phyloP scores from a whole-genome alignment of 2,888 invertebrate species.

The Drosophila demipolita region DNA sequence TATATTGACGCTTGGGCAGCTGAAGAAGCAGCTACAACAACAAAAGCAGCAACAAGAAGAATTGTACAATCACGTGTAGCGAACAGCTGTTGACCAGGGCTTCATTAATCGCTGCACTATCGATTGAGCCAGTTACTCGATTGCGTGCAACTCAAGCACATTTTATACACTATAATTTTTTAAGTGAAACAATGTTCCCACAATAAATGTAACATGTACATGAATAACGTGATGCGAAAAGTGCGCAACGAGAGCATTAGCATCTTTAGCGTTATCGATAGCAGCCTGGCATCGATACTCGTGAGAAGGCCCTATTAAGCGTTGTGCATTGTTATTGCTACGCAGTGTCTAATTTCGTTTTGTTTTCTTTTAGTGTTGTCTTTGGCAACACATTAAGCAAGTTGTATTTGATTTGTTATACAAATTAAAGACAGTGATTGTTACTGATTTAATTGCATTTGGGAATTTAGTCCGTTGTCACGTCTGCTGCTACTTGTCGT shows the following conservation, averaged over 20 bases:
- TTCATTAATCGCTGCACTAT: constrained; percentile 1
- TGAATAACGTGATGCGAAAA: too few species aligned
- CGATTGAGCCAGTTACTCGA: constrained; percentile 37
- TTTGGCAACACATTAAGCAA: constrained; percentile 37
- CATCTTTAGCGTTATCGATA: constrained; percentile 26
- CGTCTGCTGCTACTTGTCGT: neutral
- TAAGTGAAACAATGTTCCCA: too few species aligned
- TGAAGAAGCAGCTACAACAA: neutral
- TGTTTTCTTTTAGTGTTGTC: constrained; percentile 27
- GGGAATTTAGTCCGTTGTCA: constrained; percentile 1
- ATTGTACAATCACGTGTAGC: constrained; percentile 61
- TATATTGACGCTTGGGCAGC: constrained; percentile 16
- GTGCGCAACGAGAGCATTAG: too few species aligned
- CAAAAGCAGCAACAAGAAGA: constrained; percentile 43
- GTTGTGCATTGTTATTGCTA: constrained; percentile 58
- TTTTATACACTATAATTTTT: neutral
- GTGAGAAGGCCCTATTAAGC: constrained; percentile 46
- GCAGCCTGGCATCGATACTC: constrained; percentile 31
- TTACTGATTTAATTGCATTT: constrained; percentile 2
- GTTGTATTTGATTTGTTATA: constrained; percentile 37
- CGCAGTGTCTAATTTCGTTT: constrained; percentile 23
- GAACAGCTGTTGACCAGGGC: constrained; percentile 60
- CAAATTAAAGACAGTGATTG: constrained; percentile 16
- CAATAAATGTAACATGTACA: neutral
- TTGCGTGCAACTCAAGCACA: neutral